Base-by-base conservation (phyloP, 2,888 invertebrate species). In the Frankliniella intonsa region DNA sequence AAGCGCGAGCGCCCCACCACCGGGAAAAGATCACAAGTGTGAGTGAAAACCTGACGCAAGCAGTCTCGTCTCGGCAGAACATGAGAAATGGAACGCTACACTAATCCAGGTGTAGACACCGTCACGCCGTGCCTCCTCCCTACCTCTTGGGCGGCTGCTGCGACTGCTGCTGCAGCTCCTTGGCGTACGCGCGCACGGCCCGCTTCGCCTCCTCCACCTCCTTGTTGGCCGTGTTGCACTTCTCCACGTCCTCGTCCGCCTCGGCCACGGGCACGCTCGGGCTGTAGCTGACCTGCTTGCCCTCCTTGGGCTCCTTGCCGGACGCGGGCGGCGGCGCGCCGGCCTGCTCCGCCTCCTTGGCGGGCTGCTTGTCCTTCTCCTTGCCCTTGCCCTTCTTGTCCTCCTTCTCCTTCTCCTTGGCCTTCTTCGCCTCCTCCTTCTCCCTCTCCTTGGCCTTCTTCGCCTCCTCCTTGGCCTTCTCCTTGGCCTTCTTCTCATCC, bases 71-170 rank as follows among this genome's bases (percentile, higher is more conserved):
- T 51, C 80, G 51, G 50, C 25, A 80, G 50, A 12, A 49, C 19
- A 19, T 82, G 82, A 0, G 82, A 80, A n/a, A n/a, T 22, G 50
- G 22, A 82, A 50, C 81, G 9, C n/a, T 49, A 55, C 27, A 25
- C 80, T 80, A 22, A 11, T 49, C 49, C 10, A 82, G 81, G n/a
- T n/a, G n/a, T n/a, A n/a, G n/a, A n/a, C n/a, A n/a, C n/a, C n/a
- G n/a, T n/a, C n/a, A n/a, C n/a, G n/a, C n/a, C n/a, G n/a, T n/a
- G n/a, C n/a, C n/a, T n/a, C n/a, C n/a, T n/a, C n/a, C 81, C 89
- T 93, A 95, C 95, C 94, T 95, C 90, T 94, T 94, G 85, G 94
- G 92, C 81, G 95, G 95, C 86, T 94, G 94, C 84, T 94, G 94
- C 88, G 94, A 93, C 83, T 95, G 95, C 88, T 94, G 94, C 90